Base-by-base conservation (phyloP, 2,113 vertebrate species). In the Sander lucioperca region DNA sequence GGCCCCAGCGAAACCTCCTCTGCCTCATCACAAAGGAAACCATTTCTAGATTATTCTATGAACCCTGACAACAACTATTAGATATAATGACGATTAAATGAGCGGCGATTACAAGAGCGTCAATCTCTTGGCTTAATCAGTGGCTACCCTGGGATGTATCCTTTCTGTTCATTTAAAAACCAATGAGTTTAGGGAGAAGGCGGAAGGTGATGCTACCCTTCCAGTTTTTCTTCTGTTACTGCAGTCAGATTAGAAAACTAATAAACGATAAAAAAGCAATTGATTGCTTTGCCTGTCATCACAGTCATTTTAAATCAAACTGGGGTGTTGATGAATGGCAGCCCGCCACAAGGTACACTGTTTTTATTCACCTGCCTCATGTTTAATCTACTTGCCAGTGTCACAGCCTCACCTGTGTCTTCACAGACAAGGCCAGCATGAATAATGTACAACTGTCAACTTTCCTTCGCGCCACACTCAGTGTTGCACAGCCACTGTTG, bases 251-350 rank as follows among this genome's bases (percentile, higher is more conserved):
- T 78, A 81, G 67, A 88, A 90, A 87, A 82, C 71, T 80, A 76
- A 53, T 80, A 72, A 82, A 68, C 54, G 25, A 79, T 36, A 69
- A 69, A 80, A 84, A 74, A 81, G 33, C 77, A 54, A 72, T 84
- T 77, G 83, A 93, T 90, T 77, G 53, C 72, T 80, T 72, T 45
- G 19, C 47, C 64, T 82, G 75, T 75, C 69, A 66, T 86, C 75
- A 30, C 77, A 84, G 77, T 89, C 62, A 65, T 58, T 88, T 86
- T 79, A 88, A 84, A 84, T 85, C 83, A 82, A 43, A 19, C 33
- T 14, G 30, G 56, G 58, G 27, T 63, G 80, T 78, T 90, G 86
- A 91, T 88, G 69, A 85, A 86, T 43, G 54, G 63, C 84, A 53
- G 4, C 48, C 11, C 23, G 5, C 65, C 53, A 25, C 43, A 45